Base-by-base conservation (phyloP, 2,113 vertebrate species). In the Collichthys lucidus region DNA sequence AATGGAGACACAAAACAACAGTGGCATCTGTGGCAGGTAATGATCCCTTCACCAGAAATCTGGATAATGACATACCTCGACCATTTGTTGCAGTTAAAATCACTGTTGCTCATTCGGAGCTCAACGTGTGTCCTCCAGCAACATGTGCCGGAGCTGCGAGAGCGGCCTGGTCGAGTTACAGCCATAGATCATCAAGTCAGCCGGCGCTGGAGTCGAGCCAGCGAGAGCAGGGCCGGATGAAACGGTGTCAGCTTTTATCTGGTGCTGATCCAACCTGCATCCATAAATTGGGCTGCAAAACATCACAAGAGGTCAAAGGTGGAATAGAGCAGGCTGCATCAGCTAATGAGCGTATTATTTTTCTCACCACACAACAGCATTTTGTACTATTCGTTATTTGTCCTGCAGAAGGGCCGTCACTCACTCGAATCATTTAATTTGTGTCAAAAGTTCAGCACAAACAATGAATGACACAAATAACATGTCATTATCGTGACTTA, bases 61-160 rank as follows among this genome's bases (percentile, higher is more conserved):
- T 87, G 88, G 83, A 85, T 91, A 92, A 91, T 84, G 86, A 88
- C 88, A 89, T 56, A 90, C 79, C 91, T 82, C 74, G 52, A 80
- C 91, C 92, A 92, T 94, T 93, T 93, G 92, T 92, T 92, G 92
- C 91, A 53, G 86, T 93, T 92, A 91, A 85, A 93, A 92, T 94
- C 93, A 92, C 89, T 93, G 91, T 90, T 93, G 92, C 92, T 90
- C 91, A 66, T 68, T 90, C 61, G 11, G 46, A 80, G 84, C 76
- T 65, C 74, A 67, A 57, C 62, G 70, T 79, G 90, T 89, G 87
- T 90, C 91, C 92, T 88, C 50, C 63, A 92, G 93, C 91, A 89
- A 84, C 90, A 88, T 82, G 91, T 91, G 85, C 85, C 74, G 42
- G 81, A 83, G 84, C 74, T 64, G 62, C 68, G 84, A 78, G 75